These are phyloP conservation scores for Andrena minutula DNA, from an alignment of 2,888 invertebrate species.

Conservation along the genomic window DNA sequence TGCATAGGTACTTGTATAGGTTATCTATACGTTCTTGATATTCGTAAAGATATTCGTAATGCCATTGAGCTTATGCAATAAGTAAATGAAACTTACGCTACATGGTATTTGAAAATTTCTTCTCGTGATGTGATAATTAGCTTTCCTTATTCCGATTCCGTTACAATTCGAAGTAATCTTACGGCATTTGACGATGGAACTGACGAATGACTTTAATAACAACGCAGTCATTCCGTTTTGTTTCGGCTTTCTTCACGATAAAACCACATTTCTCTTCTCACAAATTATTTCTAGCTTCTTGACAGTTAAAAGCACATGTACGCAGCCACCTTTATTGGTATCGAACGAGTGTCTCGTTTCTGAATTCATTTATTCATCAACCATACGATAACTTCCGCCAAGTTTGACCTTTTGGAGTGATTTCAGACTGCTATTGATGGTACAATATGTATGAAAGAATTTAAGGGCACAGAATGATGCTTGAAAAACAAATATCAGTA, in stretches of 20 bases:
- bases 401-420: not conserved
- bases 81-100: conserved; percentile 39
- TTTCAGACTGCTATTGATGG: no score
- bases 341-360: not conserved
- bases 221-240: conserved; percentile 45
- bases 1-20: not conserved
- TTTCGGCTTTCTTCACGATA: not conserved
- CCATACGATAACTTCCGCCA: not conserved
- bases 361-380: conserved; percentile 4
- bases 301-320: not conserved
- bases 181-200: not conserved
- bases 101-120: conserved; percentile 12
- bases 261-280: conserved; percentile 7
- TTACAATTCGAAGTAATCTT: not conserved
- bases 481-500: no score
- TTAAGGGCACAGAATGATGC: no score
- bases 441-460: no score
- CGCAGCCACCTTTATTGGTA: not conserved
- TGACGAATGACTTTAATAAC: conserved; percentile 17
- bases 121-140: conserved; percentile 14
- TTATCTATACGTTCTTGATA: conserved; percentile 5
- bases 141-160: not conserved
- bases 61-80: not conserved
- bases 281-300: not conserved
- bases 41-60: not conserved